These are phyloP conservation scores for Blennius ocellaris DNA, from an alignment of 2,113 vertebrate genomes.

Conservation along the genomic window DNA sequence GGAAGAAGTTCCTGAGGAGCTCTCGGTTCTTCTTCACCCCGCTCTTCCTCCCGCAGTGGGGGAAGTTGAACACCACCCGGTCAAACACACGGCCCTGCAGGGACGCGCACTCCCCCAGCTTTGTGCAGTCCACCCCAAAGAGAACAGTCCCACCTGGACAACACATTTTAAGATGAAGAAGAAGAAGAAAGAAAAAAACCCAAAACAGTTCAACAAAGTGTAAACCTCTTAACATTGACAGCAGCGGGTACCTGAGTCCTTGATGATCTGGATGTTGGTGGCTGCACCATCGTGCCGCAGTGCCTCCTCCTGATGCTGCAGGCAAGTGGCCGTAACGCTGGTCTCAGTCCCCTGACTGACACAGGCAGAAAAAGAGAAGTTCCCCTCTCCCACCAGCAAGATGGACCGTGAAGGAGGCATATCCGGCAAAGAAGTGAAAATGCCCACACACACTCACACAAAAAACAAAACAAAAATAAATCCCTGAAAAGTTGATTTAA, in stretches of 20 bases:
- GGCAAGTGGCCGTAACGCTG: conserved; percentile 87
- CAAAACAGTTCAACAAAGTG: neutral
- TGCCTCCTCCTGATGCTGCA: conserved; percentile 78
- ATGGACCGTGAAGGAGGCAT: conserved; percentile 68
- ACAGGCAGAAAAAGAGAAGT: conserved; percentile 91
- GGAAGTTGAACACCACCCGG: conserved; percentile 93
- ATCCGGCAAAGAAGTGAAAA: neutral
- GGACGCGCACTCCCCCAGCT: conserved; percentile 79
- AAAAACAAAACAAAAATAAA: neutral
- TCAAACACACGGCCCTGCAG: conserved; percentile 82
- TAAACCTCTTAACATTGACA: neutral
- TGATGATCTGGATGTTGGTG: conserved; percentile 82
- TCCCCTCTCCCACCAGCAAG: conserved; percentile 93
- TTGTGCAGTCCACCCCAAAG: conserved; percentile 91
- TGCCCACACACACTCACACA: fast-evolving
- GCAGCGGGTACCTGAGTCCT: conserved; percentile 80
- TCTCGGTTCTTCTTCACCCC: conserved; percentile 94
- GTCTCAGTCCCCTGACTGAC: conserved; percentile 67
- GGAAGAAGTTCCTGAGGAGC: conserved; percentile 90
- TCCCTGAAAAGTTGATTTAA: neutral
- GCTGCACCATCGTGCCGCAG: conserved; percentile 69
- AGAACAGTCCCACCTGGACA: conserved; percentile 84
- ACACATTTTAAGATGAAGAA: neutral
- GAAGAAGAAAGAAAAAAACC: neutral
- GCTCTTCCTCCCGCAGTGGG: conserved; percentile 95